These are phyloP conservation scores for Deroptyus accipitrinus DNA, from an alignment of 2,113 vertebrate genomes.

Conservation along the genomic window DNA sequence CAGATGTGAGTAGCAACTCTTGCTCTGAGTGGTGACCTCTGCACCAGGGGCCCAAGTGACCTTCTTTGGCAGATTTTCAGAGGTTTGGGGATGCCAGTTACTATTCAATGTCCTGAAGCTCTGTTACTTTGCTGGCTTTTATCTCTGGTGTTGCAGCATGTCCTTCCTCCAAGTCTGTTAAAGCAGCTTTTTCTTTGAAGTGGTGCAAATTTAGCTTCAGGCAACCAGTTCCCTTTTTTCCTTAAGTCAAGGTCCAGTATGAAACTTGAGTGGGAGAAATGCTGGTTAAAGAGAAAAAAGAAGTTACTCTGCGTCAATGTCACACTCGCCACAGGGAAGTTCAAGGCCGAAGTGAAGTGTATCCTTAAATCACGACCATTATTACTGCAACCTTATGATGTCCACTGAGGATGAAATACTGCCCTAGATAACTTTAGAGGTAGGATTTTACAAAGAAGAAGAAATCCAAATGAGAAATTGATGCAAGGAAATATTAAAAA, in stretches of 20 bases:
- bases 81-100: not conserved
- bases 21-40: not conserved
- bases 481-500: not conserved
- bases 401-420: not conserved
- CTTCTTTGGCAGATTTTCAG: not conserved
- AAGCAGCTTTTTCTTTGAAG: not conserved
- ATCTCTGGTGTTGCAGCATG: not conserved
- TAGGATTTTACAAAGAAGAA: not conserved
- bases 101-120: not conserved
- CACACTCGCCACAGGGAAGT: not conserved
- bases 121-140: not conserved
- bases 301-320: not conserved
- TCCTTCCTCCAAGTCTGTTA: not conserved
- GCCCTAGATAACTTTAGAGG: not conserved
- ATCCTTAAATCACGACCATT: not conserved
- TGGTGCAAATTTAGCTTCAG: not conserved
- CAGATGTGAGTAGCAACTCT: not conserved
- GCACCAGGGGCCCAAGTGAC: fast-evolving
- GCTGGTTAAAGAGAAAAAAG: not conserved
- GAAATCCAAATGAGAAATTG: not conserved
- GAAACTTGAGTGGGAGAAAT: not conserved
- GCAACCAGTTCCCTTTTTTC: not conserved
- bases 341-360: not conserved
- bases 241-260: not conserved
- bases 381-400: not conserved